Evolutionary conservation across 2,113 vertebrate species (phyloP).

Genomic region (Coryphaenoides rupestris): DNA sequence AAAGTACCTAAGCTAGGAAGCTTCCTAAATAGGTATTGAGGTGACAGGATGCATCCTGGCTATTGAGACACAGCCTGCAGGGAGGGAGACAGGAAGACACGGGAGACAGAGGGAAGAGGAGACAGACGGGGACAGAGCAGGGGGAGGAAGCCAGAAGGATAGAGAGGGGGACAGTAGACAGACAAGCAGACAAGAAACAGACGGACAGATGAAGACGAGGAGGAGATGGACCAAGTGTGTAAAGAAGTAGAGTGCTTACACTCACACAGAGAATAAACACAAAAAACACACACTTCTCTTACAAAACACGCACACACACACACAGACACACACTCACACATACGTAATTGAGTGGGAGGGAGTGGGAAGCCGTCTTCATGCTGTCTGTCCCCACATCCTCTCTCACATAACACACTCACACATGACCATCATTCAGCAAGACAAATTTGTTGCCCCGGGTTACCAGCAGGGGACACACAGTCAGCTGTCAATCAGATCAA

Average conservation of each 20-base stretch:
- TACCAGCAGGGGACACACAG: constrained; percentile 43
- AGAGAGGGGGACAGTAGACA: not conserved
- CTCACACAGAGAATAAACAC: constrained; percentile 7
- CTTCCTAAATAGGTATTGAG: too few species aligned
- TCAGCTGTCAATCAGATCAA: constrained; percentile 50
- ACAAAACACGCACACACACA: not conserved
- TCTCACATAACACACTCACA: constrained; percentile 3
- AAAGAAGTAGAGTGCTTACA: not conserved
- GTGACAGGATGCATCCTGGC: too few species aligned
- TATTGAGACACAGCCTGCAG: too few species aligned
- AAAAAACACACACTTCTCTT: not conserved
- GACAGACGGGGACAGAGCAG: not conserved
- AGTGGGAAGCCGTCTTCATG: constrained; percentile 40
- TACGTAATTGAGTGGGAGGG: constrained; percentile 56
- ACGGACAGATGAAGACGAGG: not conserved
- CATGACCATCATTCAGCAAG: constrained; percentile 46
- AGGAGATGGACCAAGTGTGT: not conserved
- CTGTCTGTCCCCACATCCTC: constrained; percentile 23
- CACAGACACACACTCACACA: constrained; percentile 21
- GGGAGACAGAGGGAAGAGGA: not conserved
- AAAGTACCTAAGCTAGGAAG: too few species aligned
- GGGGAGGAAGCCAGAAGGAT: not conserved
- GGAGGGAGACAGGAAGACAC: too few species aligned
- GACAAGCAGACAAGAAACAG: not conserved
- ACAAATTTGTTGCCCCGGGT: constrained; percentile 55